Percentiles rank a stretch among this genome's conserved stretches.
These are phyloP conservation scores for Streptopelia turtur DNA, from an alignment of 2,797 vertebrate species.

Conservation along the genomic window DNA sequence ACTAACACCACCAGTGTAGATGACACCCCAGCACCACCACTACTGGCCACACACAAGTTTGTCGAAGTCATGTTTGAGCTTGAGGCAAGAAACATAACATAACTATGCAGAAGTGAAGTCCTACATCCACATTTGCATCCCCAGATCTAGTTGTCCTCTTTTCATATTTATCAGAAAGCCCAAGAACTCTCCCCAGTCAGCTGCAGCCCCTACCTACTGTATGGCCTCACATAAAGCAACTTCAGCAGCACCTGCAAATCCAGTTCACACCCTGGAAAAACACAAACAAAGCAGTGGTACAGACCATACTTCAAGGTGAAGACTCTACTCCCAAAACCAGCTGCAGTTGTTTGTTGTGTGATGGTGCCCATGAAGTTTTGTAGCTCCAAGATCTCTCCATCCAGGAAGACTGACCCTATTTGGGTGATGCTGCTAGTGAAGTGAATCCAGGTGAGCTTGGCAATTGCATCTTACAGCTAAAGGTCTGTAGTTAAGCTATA, in stretches of 20 bases:
- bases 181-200: not conserved
- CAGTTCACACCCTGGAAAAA: slow-evolving; percentile 19
- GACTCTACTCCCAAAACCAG: slow-evolving; percentile 11
- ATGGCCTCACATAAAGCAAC: fast-evolving
- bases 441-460: not conserved
- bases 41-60: not conserved
- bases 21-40: not conserved
- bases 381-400: not conserved
- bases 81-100: not conserved
- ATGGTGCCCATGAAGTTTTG: slow-evolving; percentile 30
- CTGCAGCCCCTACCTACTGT: not conserved
- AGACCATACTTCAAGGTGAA: slow-evolving; percentile 28
- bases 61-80: not conserved
- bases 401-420: not conserved
- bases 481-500: not conserved
- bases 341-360: slow-evolving; percentile 30
- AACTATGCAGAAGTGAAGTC: not conserved
- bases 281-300: not conserved
- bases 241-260: not conserved
- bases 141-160: not conserved
- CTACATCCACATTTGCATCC: not conserved
- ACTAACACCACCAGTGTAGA: not conserved
- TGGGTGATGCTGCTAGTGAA: not conserved
- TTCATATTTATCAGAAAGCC: not conserved
- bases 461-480: not conserved